phyloP scores from a whole-genome alignment of 2,113 vertebrate genomes.

The Rafetus swinhoei region DNA sequence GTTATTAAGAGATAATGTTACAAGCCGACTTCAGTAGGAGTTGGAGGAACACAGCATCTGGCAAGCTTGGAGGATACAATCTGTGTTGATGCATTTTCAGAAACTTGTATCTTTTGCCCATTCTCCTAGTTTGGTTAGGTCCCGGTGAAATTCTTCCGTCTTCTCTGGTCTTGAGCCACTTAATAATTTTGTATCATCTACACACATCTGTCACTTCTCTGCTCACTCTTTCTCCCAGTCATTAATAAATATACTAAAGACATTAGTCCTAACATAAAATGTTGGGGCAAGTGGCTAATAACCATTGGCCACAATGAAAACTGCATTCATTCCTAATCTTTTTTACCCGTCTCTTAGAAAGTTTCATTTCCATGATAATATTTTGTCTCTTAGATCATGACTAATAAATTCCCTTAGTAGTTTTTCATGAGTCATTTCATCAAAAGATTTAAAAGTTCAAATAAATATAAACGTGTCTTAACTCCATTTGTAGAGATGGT shows the following conservation, averaged over 20 bases:
- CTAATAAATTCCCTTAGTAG: not conserved
- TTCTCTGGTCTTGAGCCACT: conserved; percentile 1
- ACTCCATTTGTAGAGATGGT: not conserved
- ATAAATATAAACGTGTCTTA: not conserved
- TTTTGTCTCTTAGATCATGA: not conserved
- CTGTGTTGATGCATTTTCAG: not conserved
- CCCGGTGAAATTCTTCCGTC: not conserved
- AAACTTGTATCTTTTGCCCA: not conserved
- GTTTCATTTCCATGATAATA: not conserved
- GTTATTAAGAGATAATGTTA: not conserved
- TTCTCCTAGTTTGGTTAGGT: not conserved
- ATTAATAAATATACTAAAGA: conserved; percentile 17
- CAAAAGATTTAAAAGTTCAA: not conserved
- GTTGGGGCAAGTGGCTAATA: conserved; percentile 12
- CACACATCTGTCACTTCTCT: not conserved
- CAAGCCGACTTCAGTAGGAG: not conserved
- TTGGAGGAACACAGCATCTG: rapidly evolving
- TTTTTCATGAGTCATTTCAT: not conserved
- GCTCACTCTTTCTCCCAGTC: not conserved
- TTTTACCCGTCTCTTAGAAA: not conserved
- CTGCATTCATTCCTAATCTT: not conserved
- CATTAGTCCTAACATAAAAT: conserved; percentile 1
- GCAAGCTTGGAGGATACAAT: not conserved
- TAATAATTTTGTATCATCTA: conserved; percentile 10
- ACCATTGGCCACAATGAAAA: not conserved